phyloP scores from a whole-genome alignment of 2,888 invertebrate species.

The Dusona sp. region DNA sequence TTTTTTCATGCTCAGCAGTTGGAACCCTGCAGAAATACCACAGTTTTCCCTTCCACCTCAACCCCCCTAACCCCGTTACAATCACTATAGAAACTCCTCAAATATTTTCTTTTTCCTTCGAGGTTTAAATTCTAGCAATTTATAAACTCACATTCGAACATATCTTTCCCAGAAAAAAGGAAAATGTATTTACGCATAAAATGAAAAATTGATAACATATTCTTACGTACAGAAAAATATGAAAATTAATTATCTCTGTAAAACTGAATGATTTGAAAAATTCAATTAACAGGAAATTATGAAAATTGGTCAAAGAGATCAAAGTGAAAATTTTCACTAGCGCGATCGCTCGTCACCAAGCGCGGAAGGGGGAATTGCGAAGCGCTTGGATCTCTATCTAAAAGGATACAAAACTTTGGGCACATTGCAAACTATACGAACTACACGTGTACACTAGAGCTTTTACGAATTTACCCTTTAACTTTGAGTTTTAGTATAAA shows the following conservation, averaged over 20 bases:
- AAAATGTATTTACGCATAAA: neutral
- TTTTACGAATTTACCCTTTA: neutral
- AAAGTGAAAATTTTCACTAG: neutral
- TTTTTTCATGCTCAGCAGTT: too few relatives aligned
- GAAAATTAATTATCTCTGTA: neutral
- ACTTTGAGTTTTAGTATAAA: conserved; percentile 8
- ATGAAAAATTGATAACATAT: neutral
- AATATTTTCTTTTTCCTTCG: neutral
- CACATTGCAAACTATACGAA: conserved; percentile 13
- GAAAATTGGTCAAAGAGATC: neutral
- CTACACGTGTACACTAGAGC: neutral
- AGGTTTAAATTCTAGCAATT: neutral
- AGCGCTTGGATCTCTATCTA: neutral
- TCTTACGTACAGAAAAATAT: neutral
- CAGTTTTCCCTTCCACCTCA: too few relatives aligned
- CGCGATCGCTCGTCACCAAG: conserved; percentile 5
- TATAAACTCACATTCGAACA: neutral
- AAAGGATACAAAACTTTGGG: conserved; percentile 7
- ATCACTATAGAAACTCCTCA: neutral
- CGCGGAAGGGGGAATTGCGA: neutral
- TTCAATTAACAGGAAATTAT: conserved; percentile 4
- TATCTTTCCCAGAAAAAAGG: neutral
- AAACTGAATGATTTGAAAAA: neutral
- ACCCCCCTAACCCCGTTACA: neutral
- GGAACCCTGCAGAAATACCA: too few relatives aligned